phyloP scores from a whole-genome alignment of 2,888 invertebrate species.

The Agonopterix heracliana region DNA sequence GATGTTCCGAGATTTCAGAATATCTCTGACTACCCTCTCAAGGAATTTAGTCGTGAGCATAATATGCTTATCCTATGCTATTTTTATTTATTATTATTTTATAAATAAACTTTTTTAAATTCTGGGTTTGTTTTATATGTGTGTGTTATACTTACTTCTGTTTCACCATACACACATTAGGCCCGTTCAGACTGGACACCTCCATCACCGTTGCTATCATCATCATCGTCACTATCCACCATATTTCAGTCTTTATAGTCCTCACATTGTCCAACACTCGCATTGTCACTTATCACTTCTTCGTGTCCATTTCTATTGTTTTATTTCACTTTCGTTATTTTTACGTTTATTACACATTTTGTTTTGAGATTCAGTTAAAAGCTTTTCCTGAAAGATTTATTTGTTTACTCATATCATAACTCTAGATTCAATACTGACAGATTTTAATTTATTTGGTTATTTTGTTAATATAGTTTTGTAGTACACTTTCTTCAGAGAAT shows the following conservation, averaged over 20 bases:
- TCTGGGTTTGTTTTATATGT: too few relatives aligned
- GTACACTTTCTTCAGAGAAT: too few relatives aligned
- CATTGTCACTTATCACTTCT: slow-evolving; percentile 34
- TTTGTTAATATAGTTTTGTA: too few relatives aligned
- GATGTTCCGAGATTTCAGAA: too few relatives aligned
- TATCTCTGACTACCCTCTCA: too few relatives aligned
- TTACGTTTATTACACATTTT: neutral
- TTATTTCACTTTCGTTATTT: neutral
- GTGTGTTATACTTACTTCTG: slow-evolving; percentile 71
- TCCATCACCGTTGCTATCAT: slow-evolving; percentile 31
- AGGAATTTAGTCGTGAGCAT: too few relatives aligned
- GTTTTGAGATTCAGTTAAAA: neutral
- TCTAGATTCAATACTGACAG: too few relatives aligned
- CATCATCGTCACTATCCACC: slow-evolving; percentile 36
- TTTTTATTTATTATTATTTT: too few relatives aligned
- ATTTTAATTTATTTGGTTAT: too few relatives aligned
- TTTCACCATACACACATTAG: slow-evolving; percentile 68
- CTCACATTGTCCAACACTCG: slow-evolving; percentile 17
- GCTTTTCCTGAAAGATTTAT: neutral
- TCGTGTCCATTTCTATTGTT: slow-evolving; percentile 18
- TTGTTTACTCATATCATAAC: neutral
- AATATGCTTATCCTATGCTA: too few relatives aligned
- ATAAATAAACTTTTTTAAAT: too few relatives aligned
- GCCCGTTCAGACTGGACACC: slow-evolving; percentile 49
- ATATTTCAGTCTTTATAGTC: slow-evolving; percentile 37